Base-by-base conservation (phyloP, 1,140 invertebrate genomes). In the Agrypnia vestita region DNA sequence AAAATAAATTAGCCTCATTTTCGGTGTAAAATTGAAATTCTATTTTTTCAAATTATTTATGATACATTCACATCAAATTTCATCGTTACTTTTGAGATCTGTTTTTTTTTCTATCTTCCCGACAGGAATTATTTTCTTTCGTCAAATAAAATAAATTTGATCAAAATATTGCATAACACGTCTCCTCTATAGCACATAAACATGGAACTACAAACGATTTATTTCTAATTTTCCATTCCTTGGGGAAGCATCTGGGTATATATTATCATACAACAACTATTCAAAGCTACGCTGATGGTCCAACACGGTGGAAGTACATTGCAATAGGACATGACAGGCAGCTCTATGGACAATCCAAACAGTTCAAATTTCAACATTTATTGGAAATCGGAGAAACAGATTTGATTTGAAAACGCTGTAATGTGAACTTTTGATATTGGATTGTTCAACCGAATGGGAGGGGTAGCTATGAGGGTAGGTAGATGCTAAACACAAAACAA, bases 271-370 rank as follows among this genome's bases (percentile, higher is more conserved):
- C 15, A 17, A n/a, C 44, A 69, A 49, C 43, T 69, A 17, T 69
- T 35, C 8, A 43, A 64, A 64, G 35, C 61, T 64, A 64, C 61
- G 13, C 7, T 25, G 64, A 46, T 79, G 81, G 81, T 80, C 81
- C 81, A 80, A 79, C 64, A 59, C 46, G 75, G 67, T 80, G 76
- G 76, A 53, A 46, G 15, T 78, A 75, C 67, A 21, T 82, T 75
- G 76, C 81, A 76, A 25, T 80, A 71, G 78, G 75, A 75, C 81
- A 78, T 49, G 79, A 78, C 81, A 80, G 61, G 81, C 81, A 82
- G 76, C 81, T 78, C 81, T 82, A 82, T 82, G 81, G 75, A 62
- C 81, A 80, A 76, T 82, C 78, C 46, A 12, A 78, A 80, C 75
- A 78, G 78, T 80, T 73, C 64, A 80, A 73, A 82, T 78, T 17